phyloP scores from a whole-genome alignment of 2,888 invertebrate genomes.

The Macrosoma leucophasiata region DNA sequence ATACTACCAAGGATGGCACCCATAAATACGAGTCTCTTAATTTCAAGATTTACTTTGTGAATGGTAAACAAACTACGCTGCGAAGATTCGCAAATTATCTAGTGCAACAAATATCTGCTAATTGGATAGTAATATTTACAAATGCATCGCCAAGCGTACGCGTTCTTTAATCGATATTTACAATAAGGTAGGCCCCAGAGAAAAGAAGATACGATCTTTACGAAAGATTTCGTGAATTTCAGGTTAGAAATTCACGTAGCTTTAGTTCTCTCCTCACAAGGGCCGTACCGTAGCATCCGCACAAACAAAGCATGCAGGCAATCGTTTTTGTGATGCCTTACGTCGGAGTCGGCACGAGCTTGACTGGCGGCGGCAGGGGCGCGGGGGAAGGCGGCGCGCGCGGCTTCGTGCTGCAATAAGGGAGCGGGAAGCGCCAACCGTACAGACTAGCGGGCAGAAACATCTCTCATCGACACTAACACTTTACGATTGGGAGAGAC shows the following conservation, averaged over 20 bases:
- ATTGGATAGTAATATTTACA: conserved; percentile 31
- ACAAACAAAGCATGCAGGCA: conserved; percentile 70
- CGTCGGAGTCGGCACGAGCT: conserved; percentile 83
- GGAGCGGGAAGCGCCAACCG: conserved; percentile 97
- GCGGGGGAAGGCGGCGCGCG: conserved; percentile 86
- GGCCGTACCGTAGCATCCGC: conserved; percentile 52
- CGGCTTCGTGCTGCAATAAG: conserved; percentile 95
- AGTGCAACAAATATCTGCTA: background rate
- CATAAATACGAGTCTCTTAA: no score
- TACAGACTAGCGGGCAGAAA: conserved; percentile 87
- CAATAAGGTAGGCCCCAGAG: conserved; percentile 48
- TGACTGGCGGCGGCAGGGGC: conserved; percentile 86
- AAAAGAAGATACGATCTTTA: conserved; percentile 27
- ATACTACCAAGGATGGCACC: no score
- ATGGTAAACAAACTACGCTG: no score
- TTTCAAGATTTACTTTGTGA: no score
- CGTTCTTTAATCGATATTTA: conserved; percentile 41
- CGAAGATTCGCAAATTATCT: no score
- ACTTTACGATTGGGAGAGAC: conserved; percentile 36
- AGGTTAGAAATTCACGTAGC: conserved; percentile 4
- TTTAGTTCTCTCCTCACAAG: conserved; percentile 24
- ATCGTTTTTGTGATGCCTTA: conserved; percentile 67
- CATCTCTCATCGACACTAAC: conserved; percentile 75
- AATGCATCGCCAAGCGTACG: conserved; percentile 31
- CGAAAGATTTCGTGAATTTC: conserved; percentile 12